A percentile compares a stretch with the other conserved stretches of the same genome.
phyloP scores from a whole-genome alignment of 1,140 invertebrate species.

The Aricia agestis region DNA sequence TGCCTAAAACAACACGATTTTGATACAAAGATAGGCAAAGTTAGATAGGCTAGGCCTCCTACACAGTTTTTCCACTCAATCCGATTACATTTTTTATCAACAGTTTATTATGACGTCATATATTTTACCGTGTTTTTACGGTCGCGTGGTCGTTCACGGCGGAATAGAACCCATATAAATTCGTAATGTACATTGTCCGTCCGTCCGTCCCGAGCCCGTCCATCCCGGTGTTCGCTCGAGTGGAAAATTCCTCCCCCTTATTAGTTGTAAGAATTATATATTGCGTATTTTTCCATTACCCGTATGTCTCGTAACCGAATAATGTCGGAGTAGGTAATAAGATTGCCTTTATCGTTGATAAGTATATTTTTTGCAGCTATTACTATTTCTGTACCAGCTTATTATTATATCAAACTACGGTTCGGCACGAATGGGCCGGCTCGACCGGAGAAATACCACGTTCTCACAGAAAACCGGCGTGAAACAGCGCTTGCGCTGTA shows the following conservation, averaged over 20 bases:
- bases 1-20: no score
- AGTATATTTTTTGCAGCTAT: background rate
- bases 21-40: no score
- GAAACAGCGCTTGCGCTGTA: no score
- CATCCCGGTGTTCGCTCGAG: background rate
- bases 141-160: background rate
- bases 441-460: no score
- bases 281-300: background rate
- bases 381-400: background rate
- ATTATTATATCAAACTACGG: background rate
- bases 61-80: background rate
- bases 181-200: conserved; percentile 1
- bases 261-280: background rate
- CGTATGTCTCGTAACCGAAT: background rate
- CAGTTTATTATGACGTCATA: background rate
- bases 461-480: no score
- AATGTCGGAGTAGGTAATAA: background rate
- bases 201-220: background rate
- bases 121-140: conserved; percentile 3
- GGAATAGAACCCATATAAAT: background rate
- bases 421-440: no score
- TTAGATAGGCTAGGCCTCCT: no score
- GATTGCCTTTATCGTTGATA: background rate
- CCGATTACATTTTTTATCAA: background rate
- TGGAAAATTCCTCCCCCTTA: background rate